Evolutionary conservation across 1,140 invertebrate species (phyloP), one percentile per base, ranked within the genome.

Genomic region (Anastatus disparis): DNA sequence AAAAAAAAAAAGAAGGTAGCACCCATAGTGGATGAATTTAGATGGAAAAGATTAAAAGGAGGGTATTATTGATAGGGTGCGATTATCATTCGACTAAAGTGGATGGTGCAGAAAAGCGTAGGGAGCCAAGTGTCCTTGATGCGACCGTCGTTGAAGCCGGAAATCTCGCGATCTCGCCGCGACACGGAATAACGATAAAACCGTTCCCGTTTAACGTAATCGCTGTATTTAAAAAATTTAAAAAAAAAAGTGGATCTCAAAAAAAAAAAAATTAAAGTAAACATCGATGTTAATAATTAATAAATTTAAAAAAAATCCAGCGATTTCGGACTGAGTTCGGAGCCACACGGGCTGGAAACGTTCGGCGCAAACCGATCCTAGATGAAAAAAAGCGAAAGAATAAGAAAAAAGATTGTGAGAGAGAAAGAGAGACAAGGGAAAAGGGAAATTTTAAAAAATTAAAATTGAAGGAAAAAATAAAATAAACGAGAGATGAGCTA

Each of bases 51-150:
- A n/a, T n/a, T n/a, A n/a, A n/a, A n/a, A n/a, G n/a, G 42, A 22
- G 71, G 63, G 68, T 72, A 35, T n/a, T n/a, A n/a, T 35, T 4
- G 74, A 70, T 73, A 74, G 77, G 74, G 76, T 79, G 78, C 75
- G 76, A 79, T 77, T 77, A 75, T 73, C 70, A 77, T 81, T 79
- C 78, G 81, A 81, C 77, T 79, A 82, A 83, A 79, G 79, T 80
- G 81, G 79, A 85, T 80, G 80, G 79, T 85, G 79, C 81, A 80
- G 81, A 82, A 82, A 79, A 83, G 81, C 82, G 82, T 85, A 83
- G 84, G 84, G 84, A 85, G 84, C 82, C 84, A 86, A 85, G 84
- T 86, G 84, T 86, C 84, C 83, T 86, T 86, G 83, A 85, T 86
- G 84, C 84, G 83, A 84, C 84, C 84, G 83, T 84, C 84, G 84